Conservation (phyloP, 2,113 vertebrate species). For the Elgaria multicarinata region DNA sequence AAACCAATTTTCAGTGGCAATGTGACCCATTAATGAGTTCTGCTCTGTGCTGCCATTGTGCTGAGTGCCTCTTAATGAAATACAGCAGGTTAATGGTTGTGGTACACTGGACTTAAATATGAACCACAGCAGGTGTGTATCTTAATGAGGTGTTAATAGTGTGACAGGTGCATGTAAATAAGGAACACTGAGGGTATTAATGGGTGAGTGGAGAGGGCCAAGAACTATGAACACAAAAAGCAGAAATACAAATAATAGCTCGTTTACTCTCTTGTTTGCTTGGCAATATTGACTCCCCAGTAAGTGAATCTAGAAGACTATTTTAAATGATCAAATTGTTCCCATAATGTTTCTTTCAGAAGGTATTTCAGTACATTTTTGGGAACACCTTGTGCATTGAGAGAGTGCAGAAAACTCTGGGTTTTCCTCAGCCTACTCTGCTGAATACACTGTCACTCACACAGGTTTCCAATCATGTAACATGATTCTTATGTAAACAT, state of each 20-base stretch:
- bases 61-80: constrained; percentile 58
- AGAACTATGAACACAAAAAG: neutral
- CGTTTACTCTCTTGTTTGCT: neutral
- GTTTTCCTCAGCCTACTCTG: neutral
- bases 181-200: constrained; percentile 44
- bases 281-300: neutral
- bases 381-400: neutral
- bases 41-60: constrained; percentile 64
- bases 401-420: neutral
- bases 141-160: constrained; percentile 72
- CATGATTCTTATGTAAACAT: too few species aligned
- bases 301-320: neutral
- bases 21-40: constrained; percentile 54
- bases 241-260: neutral
- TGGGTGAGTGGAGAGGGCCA: constrained; percentile 17
- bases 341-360: neutral
- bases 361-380: constrained; percentile 7
- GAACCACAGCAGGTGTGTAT: constrained; percentile 71
- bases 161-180: constrained; percentile 69
- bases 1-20: constrained; percentile 55
- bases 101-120: constrained; percentile 56
- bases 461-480: neutral
- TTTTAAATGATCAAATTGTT: neutral
- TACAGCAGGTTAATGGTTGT: constrained; percentile 48
- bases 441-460: too few species aligned